Evolutionary conservation across 2,888 invertebrate genomes (phyloP), one percentile per base, ranked within the genome.

Genomic region (Drosophila mimica): DNA sequence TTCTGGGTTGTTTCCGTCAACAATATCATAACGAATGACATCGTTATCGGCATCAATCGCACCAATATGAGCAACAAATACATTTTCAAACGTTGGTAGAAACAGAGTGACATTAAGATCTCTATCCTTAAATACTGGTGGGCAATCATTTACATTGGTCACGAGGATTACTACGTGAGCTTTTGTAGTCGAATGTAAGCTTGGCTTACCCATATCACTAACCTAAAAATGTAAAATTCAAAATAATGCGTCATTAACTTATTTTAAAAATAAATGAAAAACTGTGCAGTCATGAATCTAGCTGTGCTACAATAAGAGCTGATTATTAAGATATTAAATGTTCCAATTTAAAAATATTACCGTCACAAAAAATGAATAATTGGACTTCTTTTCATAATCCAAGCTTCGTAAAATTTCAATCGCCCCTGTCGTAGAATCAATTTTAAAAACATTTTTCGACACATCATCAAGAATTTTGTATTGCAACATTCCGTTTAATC

Each of bases 391-490:
- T 93, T 98, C 98, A 92, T 96, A 96, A 93, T 99, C 98, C 76
- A 98, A 94, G 11, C 95, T 93, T 83, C 95, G 95, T 36, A 96
- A 95, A 1, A 97, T 96, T 83, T 96, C 95, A 76, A 99, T 96
- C 48, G 98, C 97, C 62, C 98, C 98, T 5, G 98, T 98, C 81
- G 96, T 96, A 54, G 97, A 95, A 93, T 98, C 98, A 74, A 98
- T 96, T 91, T 96, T 95, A 93, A 98, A 98, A 91, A 95, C 96
- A 81, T 95, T 95, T 75, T 96, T 95, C 2, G 97, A 97, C 73
- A 95, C 93, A 62, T 96, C 95, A 92, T 98, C 97, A 64, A 97
- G 94, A 78, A 99, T 97, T 91, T 97, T 96, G 93, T 96, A 99
- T 85, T 96, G 95, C 69, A 99, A 94, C 81, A 97, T 94, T 33